phyloP scores from a whole-genome alignment of 2,113 vertebrate genomes.

The Crotalus tigris region DNA sequence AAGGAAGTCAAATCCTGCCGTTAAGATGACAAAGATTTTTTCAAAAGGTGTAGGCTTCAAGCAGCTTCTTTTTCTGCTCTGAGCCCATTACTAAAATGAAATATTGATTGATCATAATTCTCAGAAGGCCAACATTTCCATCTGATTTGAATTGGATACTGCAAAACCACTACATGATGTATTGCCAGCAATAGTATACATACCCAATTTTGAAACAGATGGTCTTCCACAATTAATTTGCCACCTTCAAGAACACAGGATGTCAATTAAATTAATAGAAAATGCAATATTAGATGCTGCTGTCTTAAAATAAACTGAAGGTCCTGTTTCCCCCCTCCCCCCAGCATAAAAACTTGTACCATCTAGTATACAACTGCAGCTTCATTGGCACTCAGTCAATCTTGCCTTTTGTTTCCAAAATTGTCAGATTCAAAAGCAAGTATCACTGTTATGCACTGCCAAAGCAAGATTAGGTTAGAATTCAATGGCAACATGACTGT shows the following conservation, averaged over 20 bases:
- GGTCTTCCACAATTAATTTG: slow-evolving; percentile 51
- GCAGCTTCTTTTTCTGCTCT: not conserved
- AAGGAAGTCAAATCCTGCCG: not conserved
- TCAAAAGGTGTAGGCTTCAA: not conserved
- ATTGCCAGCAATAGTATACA: not conserved
- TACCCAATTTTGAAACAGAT: slow-evolving; percentile 43
- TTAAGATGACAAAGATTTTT: slow-evolving; percentile 20
- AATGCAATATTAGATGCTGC: slow-evolving; percentile 22
- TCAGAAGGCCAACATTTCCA: not conserved
- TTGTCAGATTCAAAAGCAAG: slow-evolving; percentile 37
- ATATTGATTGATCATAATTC: not conserved
- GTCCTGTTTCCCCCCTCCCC: not conserved
- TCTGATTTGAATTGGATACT: slow-evolving; percentile 37
- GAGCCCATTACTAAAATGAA: slow-evolving; percentile 18
- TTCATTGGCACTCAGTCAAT: slow-evolving; percentile 28
- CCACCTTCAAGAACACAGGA: slow-evolving; percentile 51
- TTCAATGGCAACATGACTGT: slow-evolving; percentile 14
- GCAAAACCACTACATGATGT: slow-evolving; percentile 5
- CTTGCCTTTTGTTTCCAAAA: slow-evolving; percentile 33
- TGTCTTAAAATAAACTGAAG: slow-evolving; percentile 18
- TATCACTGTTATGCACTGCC: slow-evolving; percentile 10
- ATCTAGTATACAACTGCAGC: slow-evolving; percentile 27
- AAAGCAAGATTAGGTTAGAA: not conserved
- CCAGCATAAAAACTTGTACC: not conserved
- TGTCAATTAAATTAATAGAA: slow-evolving; percentile 53